Evolutionary conservation across 2,113 vertebrate species (phyloP).

Genomic region (Chloebia gouldiae): DNA sequence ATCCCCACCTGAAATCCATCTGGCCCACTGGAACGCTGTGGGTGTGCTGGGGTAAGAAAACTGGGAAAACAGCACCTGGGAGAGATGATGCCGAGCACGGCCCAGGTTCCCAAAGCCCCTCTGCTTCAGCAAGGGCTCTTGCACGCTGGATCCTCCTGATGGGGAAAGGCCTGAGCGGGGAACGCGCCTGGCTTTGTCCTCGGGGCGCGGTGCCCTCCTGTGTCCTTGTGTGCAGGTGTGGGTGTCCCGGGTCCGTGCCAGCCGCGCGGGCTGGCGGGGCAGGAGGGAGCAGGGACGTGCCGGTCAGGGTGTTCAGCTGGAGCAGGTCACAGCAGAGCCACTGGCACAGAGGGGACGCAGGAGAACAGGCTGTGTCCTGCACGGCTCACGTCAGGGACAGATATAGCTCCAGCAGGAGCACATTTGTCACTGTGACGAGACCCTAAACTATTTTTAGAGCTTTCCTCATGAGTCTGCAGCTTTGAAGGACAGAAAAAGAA

Average conservation of each 20-base stretch:
- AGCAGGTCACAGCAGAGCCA: not conserved
- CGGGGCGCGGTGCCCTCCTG: rapidly evolving
- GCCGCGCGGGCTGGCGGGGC: not conserved
- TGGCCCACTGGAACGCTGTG: rapidly evolving
- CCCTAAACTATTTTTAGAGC: slow-evolving; percentile 2
- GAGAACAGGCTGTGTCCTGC: not conserved
- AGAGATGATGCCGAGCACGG: rapidly evolving
- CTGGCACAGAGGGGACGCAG: rapidly evolving
- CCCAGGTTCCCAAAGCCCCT: not conserved
- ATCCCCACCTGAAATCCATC: not conserved
- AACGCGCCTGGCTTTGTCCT: rapidly evolving
- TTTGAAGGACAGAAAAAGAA: not conserved
- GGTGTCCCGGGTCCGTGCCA: rapidly evolving
- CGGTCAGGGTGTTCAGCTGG: not conserved
- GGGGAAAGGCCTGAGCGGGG: not conserved
- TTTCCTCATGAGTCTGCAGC: not conserved
- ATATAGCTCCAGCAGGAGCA: not conserved
- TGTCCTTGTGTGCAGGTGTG: not conserved
- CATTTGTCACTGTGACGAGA: not conserved
- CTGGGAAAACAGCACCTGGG: not conserved
- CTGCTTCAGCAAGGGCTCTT: not conserved
- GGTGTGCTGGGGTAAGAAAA: not conserved
- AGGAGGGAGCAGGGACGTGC: rapidly evolving
- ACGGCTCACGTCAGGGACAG: not conserved
- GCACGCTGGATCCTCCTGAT: rapidly evolving